These are phyloP conservation scores for Ciconia maguari DNA, from an alignment of 2,113 vertebrate species.

Conservation along the genomic window DNA sequence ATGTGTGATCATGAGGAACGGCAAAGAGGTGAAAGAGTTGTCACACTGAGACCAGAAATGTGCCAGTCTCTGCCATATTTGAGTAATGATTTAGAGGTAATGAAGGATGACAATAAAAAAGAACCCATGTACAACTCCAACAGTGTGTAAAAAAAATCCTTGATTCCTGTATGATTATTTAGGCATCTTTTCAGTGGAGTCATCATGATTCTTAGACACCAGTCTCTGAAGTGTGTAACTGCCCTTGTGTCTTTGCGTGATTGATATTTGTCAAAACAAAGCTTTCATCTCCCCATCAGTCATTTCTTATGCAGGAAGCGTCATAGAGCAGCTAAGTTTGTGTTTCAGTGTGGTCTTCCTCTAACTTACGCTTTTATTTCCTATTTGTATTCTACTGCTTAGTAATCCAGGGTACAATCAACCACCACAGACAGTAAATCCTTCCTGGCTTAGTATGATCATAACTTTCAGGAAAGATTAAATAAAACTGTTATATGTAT, in stretches of 20 bases:
- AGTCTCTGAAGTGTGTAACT: neutral
- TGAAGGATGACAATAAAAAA: neutral
- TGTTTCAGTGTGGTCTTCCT: slow-evolving; percentile 6
- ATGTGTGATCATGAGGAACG: neutral
- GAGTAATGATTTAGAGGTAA: neutral
- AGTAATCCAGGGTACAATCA: slow-evolving; percentile 15
- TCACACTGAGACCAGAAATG: neutral
- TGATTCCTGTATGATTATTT: neutral
- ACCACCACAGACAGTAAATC: slow-evolving; percentile 7
- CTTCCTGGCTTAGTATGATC: slow-evolving; percentile 39
- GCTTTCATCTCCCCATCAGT: slow-evolving; percentile 17
- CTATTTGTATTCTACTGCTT: slow-evolving; percentile 40
- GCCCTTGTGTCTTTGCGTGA: neutral
- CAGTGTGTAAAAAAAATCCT: neutral
- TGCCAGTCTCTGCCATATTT: neutral
- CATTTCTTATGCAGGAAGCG: neutral
- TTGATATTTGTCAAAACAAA: slow-evolving; percentile 16
- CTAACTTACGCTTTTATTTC: slow-evolving; percentile 18
- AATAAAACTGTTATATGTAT: slow-evolving; percentile 27
- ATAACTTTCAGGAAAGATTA: slow-evolving; percentile 54
- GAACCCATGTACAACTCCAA: neutral
- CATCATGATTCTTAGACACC: neutral
- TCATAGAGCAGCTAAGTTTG: neutral
- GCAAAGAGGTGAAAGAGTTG: neutral
- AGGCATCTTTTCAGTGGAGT: neutral